Base-by-base conservation (phyloP, 2,113 vertebrate genomes). In the Sisor rabdophorus region DNA sequence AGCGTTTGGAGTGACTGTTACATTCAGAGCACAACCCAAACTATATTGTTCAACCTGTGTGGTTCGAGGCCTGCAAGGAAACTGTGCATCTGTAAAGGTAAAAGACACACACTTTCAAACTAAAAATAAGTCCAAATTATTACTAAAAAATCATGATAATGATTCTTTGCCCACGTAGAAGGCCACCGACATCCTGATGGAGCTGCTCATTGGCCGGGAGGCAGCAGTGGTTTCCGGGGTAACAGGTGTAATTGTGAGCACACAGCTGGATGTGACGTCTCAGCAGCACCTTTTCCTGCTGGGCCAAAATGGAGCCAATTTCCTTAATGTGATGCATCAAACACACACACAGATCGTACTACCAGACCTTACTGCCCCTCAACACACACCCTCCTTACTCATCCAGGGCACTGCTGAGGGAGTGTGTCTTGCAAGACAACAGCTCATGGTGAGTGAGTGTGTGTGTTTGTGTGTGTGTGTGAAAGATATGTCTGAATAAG, bases 291-390 rank as follows among this genome's bases (percentile, higher is more conserved):
- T 93, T 56, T 92, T 93, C 80, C 83, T 93, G 56, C 69, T 93
- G 82, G 92, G 91, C 16, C 91, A 92, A 78, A 91, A 91, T 0
- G 92, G 91, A 12, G 83, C 88, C 36, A 91, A 92, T 83, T 92
- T 92, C 80, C 84, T 92, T 71, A 90, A 85, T 1, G 88, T 93
- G 52, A 92, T 93, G 91, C 92, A 92, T 75, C 87, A 91, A 85
- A 93, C 92, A 4, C 91, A 92, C 78, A 92, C 92, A 19, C 92
- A 93, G 88, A 93, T 93, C 79, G 83, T 92, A 63, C 82, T 93
- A 15, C 91, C 92, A 0, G 92, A 93, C 85, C 90, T 92, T 60
- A 91, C 87, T 1, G 85, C 86, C 20, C 90, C 91, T 4, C 92
- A 91, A 68, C 89, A 85, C 83, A 84, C 89, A 1, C 87, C 91